Conservation (phyloP, 92 coral and sea anemone species). For the Plumapathes pennacea region DNA sequence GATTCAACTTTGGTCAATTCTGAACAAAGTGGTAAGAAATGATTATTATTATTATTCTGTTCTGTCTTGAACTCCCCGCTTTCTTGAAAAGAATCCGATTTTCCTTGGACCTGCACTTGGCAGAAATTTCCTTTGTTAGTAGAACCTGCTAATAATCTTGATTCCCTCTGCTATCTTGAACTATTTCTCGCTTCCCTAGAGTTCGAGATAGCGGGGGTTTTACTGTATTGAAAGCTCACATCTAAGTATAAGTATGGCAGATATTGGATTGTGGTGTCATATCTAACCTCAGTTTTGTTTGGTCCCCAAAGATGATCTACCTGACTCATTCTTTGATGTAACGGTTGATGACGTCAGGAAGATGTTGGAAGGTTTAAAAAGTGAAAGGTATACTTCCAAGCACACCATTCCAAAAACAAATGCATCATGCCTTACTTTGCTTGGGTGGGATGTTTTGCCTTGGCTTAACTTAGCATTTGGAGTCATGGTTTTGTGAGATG, state of each 20-base stretch:
- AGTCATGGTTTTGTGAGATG: not conserved
- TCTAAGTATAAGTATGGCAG: no score
- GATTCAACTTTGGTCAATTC: slow-evolving; percentile 51
- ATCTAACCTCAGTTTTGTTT: no score
- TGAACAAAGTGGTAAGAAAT: slow-evolving; percentile 70
- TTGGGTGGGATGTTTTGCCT: not conserved
- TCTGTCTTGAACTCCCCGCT: no score
- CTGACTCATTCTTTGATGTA: slow-evolving; percentile 94
- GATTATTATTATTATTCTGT: no score
- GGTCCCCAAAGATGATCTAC: slow-evolving; percentile 78
- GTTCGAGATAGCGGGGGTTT: no score
- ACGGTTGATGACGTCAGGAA: slow-evolving; percentile 88
- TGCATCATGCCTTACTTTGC: not conserved
- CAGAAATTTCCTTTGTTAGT: no score
- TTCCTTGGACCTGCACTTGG: no score
- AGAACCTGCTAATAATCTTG: not conserved
- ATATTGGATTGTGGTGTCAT: no score
- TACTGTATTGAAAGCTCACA: no score
- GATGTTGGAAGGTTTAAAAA: slow-evolving; percentile 85
- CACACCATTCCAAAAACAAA: not conserved
- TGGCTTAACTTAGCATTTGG: not conserved
- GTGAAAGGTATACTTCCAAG: slow-evolving; percentile 65
- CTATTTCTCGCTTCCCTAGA: not conserved
- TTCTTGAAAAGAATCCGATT: no score
- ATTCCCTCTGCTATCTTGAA: not conserved